phyloP scores from a whole-genome alignment of 2,113 vertebrate genomes.

The Crotalus helleri region DNA sequence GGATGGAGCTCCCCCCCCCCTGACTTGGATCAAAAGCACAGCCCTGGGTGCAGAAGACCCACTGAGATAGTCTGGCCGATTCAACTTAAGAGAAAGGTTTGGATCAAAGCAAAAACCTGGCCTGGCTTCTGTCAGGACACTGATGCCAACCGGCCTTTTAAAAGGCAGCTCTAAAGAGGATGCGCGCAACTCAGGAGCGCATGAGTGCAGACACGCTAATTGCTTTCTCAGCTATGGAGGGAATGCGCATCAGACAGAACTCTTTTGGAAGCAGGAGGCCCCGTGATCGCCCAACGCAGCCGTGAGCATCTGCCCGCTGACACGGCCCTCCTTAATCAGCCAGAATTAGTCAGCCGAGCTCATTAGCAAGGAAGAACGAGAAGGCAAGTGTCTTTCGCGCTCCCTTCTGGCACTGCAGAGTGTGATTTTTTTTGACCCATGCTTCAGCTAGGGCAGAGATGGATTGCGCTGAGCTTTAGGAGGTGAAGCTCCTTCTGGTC shows the following conservation, averaged over 20 bases:
- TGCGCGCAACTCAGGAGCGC: background rate
- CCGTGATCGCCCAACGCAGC: rapidly evolving
- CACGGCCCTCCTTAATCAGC: rapidly evolving
- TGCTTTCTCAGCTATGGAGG: rapidly evolving
- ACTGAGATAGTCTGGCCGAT: background rate
- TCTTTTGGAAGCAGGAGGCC: rapidly evolving
- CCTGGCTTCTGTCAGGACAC: background rate
- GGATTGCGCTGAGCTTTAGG: background rate
- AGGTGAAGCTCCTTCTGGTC: background rate
- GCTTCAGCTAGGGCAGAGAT: background rate
- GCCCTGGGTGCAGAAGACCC: background rate
- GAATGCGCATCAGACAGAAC: background rate
- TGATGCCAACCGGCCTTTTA: background rate
- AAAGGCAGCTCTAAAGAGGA: background rate
- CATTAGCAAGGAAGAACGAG: background rate
- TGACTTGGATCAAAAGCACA: background rate
- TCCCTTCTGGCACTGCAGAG: background rate
- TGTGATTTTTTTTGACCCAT: background rate
- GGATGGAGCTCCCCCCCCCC: background rate
- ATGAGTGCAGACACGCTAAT: background rate
- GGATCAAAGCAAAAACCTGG: background rate
- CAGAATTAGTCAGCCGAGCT: background rate
- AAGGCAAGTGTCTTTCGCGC: background rate
- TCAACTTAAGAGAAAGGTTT: no score
- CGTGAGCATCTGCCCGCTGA: background rate